Evolutionary conservation across 2,797 vertebrate species (phyloP).

Genomic region (Geotria australis): DNA sequence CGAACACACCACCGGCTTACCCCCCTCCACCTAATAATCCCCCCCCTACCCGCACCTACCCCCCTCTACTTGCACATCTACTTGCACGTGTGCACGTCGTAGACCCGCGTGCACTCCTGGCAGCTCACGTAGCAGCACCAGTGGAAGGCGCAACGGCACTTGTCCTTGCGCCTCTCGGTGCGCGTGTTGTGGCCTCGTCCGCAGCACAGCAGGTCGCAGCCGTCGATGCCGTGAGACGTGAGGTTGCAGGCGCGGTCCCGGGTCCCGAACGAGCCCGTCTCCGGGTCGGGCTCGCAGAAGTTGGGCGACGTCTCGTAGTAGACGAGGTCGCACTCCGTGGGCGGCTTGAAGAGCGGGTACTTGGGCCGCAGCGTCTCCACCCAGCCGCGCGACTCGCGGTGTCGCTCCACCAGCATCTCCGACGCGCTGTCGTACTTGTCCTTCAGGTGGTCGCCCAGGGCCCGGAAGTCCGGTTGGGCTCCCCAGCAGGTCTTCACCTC

Average conservation of each 20-base stretch:
- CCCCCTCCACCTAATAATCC: neutral
- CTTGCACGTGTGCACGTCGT: conserved; percentile 90
- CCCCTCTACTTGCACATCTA: conserved; percentile 8
- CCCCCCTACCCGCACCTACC: neutral
- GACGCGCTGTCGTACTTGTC: conserved; percentile 95
- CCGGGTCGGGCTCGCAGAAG: conserved; percentile 74
- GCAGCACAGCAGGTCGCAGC: conserved; percentile 85
- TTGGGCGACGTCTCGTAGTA: conserved; percentile 93
- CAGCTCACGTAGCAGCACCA: conserved; percentile 96
- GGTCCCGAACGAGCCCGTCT: conserved; percentile 80
- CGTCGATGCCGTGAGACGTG: conserved; percentile 83
- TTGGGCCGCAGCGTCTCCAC: conserved; percentile 74
- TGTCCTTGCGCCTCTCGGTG: conserved; percentile 85
- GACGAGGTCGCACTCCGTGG: conserved; percentile 68
- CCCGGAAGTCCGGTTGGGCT: conserved; percentile 80
- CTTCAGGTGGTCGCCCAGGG: conserved; percentile 76
- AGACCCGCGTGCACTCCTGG: conserved; percentile 65
- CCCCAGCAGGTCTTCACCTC: conserved; percentile 98
- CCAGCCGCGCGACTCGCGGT: conserved; percentile 69
- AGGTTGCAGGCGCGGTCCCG: conserved; percentile 73
- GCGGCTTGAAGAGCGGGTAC: conserved; percentile 79
- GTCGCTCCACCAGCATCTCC: conserved; percentile 93
- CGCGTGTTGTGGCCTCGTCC: conserved; percentile 85
- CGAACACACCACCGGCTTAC: neutral
- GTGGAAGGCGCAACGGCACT: conserved; percentile 95